phyloP scores from a whole-genome alignment of 1,140 invertebrate genomes.

The Drosophila auraria region DNA sequence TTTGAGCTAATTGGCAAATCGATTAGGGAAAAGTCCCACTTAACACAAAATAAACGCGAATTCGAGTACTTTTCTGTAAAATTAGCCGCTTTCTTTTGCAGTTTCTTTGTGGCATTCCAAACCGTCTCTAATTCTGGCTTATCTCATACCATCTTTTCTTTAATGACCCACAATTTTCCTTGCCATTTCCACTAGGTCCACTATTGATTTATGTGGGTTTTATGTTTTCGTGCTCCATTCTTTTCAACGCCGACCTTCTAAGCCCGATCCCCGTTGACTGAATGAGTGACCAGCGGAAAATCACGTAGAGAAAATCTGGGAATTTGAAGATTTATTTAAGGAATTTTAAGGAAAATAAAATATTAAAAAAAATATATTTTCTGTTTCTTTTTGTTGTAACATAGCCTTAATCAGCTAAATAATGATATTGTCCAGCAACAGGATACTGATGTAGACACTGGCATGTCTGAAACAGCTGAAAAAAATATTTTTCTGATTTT shows the following conservation, averaged over 20 bases:
- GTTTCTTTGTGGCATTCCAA: background rate
- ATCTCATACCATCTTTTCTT: slow-evolving; percentile 9
- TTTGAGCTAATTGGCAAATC: background rate
- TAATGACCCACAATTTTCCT: slow-evolving; percentile 19
- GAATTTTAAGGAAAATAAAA: background rate
- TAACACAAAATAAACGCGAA: background rate
- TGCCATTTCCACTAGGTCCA: slow-evolving; percentile 11
- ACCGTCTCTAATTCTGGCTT: slow-evolving; percentile 2
- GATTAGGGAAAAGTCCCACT: background rate
- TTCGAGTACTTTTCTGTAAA: background rate
- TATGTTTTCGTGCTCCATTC: slow-evolving; percentile 43
- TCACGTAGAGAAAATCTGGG: slow-evolving; percentile 1
- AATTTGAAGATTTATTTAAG: background rate
- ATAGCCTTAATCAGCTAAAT: no score
- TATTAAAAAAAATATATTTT: no score
- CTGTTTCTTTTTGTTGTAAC: no score
- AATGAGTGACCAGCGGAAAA: slow-evolving; percentile 6
- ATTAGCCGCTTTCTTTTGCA: background rate
- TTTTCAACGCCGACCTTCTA: slow-evolving; percentile 19
- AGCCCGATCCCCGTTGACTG: slow-evolving; percentile 1
- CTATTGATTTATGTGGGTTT: slow-evolving; percentile 50
- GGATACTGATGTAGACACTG: no score
- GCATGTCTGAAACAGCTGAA: no score
- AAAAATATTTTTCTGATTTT: no score
- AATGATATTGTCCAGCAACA: no score